These are phyloP conservation scores for Aphelenchoides fujianensis DNA, from an alignment of 1,140 invertebrate genomes.

Conservation along the genomic window DNA sequence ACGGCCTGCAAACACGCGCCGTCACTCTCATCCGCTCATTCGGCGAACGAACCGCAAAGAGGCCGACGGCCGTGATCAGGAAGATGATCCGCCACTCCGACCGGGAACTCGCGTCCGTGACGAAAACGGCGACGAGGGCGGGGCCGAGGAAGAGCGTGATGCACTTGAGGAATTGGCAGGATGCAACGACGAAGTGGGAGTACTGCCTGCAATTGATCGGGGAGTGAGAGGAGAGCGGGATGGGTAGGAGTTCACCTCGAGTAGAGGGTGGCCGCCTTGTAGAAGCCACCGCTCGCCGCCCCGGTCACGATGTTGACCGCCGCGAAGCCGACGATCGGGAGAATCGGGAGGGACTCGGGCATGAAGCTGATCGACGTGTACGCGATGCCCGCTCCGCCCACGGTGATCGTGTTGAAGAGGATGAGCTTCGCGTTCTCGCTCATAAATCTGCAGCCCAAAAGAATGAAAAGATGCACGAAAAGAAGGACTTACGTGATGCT, in stretches of 20 bases:
- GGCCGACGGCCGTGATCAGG: conserved; percentile 28
- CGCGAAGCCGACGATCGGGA: conserved; percentile 30
- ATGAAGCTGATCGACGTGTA: conserved; percentile 13
- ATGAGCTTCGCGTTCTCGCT: conserved; percentile 32
- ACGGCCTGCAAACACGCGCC: too few species aligned
- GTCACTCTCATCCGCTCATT: too few species aligned
- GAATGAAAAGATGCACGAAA: too few species aligned
- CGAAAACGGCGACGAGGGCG: conserved; percentile 36
- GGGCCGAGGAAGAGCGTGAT: conserved; percentile 40
- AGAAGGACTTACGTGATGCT: background rate
- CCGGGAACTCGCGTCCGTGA: conserved; percentile 31
- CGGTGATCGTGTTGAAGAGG: conserved; percentile 42
- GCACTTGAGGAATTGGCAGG: conserved; percentile 46
- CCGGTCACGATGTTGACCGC: conserved; percentile 25
- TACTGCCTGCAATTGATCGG: too few species aligned
- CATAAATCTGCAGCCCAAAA: conserved; percentile 22
- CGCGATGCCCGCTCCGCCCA: conserved; percentile 24
- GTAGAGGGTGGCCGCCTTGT: conserved; percentile 36
- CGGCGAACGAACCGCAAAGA: too few species aligned
- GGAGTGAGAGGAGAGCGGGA: too few species aligned
- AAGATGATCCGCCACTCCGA: conserved; percentile 43
- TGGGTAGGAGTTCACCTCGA: too few species aligned
- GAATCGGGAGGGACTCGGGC: conserved; percentile 14
- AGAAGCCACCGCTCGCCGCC: conserved; percentile 40
- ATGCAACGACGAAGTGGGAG: conserved; percentile 36